Conservation (phyloP, 2,113 vertebrate genomes). For the Pao palembangensis region DNA sequence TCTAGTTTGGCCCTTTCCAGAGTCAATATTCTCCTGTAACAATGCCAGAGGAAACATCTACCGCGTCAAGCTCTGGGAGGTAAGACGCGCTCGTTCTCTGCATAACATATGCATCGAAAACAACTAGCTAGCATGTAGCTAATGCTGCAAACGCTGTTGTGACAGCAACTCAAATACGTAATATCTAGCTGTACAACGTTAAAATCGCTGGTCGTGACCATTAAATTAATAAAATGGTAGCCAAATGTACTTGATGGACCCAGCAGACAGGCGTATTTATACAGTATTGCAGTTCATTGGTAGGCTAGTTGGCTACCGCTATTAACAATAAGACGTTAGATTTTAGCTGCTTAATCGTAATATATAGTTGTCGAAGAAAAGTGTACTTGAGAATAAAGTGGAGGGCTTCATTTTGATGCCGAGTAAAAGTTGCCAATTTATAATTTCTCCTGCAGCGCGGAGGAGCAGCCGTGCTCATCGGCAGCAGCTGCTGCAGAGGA, state of each 20-base stretch:
- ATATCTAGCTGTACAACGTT: too few species aligned
- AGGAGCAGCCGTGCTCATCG: constrained; percentile 73
- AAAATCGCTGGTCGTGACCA: accelerated
- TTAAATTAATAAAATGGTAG: too few species aligned
- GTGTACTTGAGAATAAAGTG: not conserved
- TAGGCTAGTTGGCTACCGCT: constrained; percentile 31
- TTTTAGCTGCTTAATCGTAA: not conserved
- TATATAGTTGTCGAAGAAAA: not conserved
- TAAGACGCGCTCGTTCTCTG: constrained; percentile 35
- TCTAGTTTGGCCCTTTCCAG: not conserved
- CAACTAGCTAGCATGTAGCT: constrained; percentile 30
- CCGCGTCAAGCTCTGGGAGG: constrained; percentile 60
- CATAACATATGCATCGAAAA: not conserved
- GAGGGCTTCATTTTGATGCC: not conserved
- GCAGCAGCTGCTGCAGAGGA: constrained; percentile 51
- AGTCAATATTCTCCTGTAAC: not conserved
- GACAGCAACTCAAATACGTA: too few species aligned
- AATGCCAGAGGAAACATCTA: constrained; percentile 74
- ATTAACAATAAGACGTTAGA: constrained; percentile 34
- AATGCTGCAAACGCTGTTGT: not conserved
- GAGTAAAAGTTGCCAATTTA: not conserved
- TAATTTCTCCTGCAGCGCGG: constrained; percentile 50
- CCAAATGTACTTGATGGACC: accelerated
- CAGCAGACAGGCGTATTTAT: not conserved
- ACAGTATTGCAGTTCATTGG: too few species aligned